These are phyloP conservation scores for Asarcornis scutulata DNA, from an alignment of 2,113 vertebrate species.

Conservation along the genomic window DNA sequence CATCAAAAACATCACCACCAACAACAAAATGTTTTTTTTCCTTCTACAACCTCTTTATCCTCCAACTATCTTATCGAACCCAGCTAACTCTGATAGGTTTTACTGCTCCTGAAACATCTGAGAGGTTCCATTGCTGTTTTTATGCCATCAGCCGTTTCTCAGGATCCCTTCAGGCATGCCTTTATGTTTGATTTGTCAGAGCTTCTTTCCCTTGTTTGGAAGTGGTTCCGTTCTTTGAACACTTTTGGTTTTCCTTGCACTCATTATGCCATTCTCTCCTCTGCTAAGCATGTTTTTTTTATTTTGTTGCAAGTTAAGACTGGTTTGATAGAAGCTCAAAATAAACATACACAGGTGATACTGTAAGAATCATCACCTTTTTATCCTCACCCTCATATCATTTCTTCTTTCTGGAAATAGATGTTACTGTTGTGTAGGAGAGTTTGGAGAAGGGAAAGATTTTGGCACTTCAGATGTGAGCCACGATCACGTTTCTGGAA, in stretches of 20 bases:
- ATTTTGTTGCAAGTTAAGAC: neutral
- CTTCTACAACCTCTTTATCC: neutral
- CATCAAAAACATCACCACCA: neutral
- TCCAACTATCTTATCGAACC: neutral
- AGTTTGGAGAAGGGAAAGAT: neutral
- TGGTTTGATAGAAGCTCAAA: neutral
- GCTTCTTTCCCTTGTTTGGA: neutral
- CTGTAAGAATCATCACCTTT: neutral
- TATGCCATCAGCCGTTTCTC: neutral
- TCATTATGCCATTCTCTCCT: neutral
- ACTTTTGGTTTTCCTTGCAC: neutral
- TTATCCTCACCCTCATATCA: accelerated
- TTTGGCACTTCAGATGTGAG: neutral
- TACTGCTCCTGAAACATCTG: neutral
- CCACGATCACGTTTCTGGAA: neutral
- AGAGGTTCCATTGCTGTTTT: neutral
- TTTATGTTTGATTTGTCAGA: neutral
- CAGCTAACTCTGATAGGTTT: neutral
- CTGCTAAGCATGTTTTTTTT: neutral
- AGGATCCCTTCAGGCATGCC: neutral
- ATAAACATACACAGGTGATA: neutral
- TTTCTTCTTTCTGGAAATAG: neutral
- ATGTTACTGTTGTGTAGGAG: neutral
- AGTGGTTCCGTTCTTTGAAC: neutral
- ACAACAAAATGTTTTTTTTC: neutral